Base-by-base conservation (phyloP, 2,113 vertebrate species). In the Stigmatopora argus region DNA sequence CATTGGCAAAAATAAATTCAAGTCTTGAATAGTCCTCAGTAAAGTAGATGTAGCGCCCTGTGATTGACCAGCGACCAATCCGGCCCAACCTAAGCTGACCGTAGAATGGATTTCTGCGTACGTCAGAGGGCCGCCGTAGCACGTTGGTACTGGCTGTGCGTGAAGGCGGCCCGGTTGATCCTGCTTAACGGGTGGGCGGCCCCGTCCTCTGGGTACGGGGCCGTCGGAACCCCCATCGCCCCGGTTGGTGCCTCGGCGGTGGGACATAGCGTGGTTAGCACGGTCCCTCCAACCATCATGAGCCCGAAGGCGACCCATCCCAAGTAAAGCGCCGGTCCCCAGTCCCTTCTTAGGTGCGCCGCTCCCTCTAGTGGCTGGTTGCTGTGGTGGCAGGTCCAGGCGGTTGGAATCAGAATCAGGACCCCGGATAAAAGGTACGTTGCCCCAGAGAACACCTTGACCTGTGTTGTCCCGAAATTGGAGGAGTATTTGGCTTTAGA, bases 251-350 rank as follows among this genome's bases (percentile, higher is more conserved):
- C 7, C 41, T 61, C 2, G 0, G 57, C 41, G 57, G 57, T 47
- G 57, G 71, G 73, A 26, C 83, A 92, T 15, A 86, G 85, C 12
- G 85, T 91, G 45, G 84, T 90, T 64, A 94, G 84, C 10, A 92
- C 69, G 0, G 63, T 71, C 12, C 94, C 94, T 0, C 91, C 92
- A 0, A 62, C 80, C 3, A 90, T 2, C 70, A 95, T 79, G 58
- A 92, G 71, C 45, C 85, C 78, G 0, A 91, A 90, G 0, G 90
- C 80, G 7, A 79, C 85, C 95, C 95, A 96, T 1, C 94, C 95
- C 0, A 92, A 65, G 80, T 93, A 96, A 11, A 97, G 87, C 0
- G 94, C 94, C 0, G 92, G 91, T 0, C 93, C 95, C 44, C 94
- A 93, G 75, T 92, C 92, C 21, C 91, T 90, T 8, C 90, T 92